Conservation (phyloP, 2,113 vertebrate genomes). For the Probosciger aterrimus region DNA sequence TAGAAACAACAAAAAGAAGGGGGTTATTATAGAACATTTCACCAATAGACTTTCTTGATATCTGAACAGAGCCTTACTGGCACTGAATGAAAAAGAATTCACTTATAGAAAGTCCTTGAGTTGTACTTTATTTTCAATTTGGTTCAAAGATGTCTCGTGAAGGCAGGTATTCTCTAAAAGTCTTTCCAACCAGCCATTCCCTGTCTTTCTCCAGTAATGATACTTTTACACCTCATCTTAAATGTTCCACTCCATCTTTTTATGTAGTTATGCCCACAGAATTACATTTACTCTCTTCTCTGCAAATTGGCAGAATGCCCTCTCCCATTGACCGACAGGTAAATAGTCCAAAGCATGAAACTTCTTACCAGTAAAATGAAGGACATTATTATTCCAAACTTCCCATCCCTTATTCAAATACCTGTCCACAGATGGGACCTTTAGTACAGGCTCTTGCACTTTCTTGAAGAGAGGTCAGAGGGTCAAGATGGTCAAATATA, state of each 20-base stretch:
- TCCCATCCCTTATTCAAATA: neutral
- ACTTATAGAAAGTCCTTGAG: neutral
- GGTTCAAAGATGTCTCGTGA: neutral
- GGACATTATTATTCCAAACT: neutral
- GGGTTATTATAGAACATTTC: neutral
- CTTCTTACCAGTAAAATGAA: neutral
- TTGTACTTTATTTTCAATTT: neutral
- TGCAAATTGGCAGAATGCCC: neutral
- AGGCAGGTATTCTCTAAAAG: neutral
- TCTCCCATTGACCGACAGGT: neutral
- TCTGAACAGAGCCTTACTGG: neutral
- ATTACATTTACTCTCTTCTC: neutral
- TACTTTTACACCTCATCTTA: neutral
- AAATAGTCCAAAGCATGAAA: neutral
- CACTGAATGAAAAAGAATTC: neutral
- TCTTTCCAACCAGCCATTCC: neutral
- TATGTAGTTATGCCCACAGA: neutral
- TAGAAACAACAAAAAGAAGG: neutral
- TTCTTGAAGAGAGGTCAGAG: neutral
- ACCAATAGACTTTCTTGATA: neutral
- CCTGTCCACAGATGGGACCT: neutral
- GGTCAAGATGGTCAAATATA: neutral
- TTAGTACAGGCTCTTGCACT: neutral
- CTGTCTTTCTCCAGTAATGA: neutral
- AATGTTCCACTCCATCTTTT: neutral